Conservation (phyloP, 2,888 invertebrate genomes). For the Phortica okadai region DNA sequence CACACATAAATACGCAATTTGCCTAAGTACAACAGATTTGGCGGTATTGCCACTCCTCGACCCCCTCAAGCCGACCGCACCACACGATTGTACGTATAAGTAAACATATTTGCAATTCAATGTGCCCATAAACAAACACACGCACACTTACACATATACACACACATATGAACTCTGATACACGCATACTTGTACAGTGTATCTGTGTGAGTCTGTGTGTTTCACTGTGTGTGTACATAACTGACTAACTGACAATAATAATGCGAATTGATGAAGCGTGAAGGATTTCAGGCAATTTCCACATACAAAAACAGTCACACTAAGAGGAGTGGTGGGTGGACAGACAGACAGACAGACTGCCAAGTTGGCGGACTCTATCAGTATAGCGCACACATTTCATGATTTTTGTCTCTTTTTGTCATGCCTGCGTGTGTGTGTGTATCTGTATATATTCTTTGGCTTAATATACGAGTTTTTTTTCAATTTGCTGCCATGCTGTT, state of each 20-base stretch:
- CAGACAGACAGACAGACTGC: neutral
- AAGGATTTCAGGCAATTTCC: constrained; percentile 69
- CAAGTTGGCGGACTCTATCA: constrained; percentile 39
- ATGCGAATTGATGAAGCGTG: constrained; percentile 70
- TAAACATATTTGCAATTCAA: constrained; percentile 23
- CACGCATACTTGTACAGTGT: neutral
- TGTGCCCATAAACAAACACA: constrained; percentile 30
- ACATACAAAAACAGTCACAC: constrained; percentile 32
- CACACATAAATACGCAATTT: constrained; percentile 70
- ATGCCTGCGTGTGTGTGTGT: too few relatives aligned
- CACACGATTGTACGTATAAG: constrained; percentile 16
- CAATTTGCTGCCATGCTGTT: neutral
- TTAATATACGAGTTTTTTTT: neutral
- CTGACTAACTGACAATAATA: constrained; percentile 63
- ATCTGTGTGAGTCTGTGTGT: neutral
- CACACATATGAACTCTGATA: constrained; percentile 2
- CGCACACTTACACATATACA: constrained; percentile 30
- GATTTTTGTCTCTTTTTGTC: neutral
- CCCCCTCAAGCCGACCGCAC: too few relatives aligned
- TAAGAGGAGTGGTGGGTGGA: constrained; percentile 51
- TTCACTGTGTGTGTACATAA: neutral
- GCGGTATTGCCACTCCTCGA: constrained; percentile 50
- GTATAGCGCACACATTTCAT: constrained; percentile 37
- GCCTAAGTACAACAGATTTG: constrained; percentile 64
- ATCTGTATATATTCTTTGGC: too few relatives aligned